A percentile compares a stretch with the other conserved stretches of the same genome.
These are phyloP conservation scores for Mormyrus lacerda DNA, from an alignment of 2,113 vertebrate genomes.

Conservation along the genomic window DNA sequence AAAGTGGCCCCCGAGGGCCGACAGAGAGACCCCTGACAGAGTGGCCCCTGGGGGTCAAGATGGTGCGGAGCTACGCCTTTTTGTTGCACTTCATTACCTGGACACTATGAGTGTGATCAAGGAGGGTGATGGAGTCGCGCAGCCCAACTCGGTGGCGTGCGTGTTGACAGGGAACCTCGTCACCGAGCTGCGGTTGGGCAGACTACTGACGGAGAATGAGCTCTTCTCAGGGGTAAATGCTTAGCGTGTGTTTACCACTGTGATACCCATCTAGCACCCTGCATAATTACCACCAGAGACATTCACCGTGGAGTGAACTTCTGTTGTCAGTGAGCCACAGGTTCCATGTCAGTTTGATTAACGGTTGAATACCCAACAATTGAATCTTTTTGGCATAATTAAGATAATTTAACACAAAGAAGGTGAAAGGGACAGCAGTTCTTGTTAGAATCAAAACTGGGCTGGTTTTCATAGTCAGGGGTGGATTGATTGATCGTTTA, in stretches of 20 bases:
- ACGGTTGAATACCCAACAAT: neutral
- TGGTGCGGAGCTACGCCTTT: neutral
- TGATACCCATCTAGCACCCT: neutral
- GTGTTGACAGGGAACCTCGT: neutral
- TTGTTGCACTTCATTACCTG: neutral
- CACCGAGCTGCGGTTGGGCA: neutral
- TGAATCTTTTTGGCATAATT: neutral
- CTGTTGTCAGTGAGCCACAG: neutral
- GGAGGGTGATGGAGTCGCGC: neutral
- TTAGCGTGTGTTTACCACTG: slow-evolving; percentile 11
- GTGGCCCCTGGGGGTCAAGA: neutral
- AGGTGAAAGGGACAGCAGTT: neutral
- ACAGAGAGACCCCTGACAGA: neutral
- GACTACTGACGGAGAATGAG: neutral
- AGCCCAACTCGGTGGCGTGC: neutral
- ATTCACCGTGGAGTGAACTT: slow-evolving; percentile 1
- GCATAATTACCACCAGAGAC: slow-evolving; percentile 9
- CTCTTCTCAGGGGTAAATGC: slow-evolving; percentile 5
- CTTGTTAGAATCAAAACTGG: neutral
- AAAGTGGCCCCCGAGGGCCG: neutral
- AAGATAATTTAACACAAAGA: neutral
- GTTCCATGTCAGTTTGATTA: neutral
- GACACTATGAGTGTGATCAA: neutral
- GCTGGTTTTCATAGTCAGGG: neutral
- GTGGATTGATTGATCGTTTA: neutral